Conservation (phyloP, 2,797 vertebrate genomes). For the Microctenopoma steveboyesi region DNA sequence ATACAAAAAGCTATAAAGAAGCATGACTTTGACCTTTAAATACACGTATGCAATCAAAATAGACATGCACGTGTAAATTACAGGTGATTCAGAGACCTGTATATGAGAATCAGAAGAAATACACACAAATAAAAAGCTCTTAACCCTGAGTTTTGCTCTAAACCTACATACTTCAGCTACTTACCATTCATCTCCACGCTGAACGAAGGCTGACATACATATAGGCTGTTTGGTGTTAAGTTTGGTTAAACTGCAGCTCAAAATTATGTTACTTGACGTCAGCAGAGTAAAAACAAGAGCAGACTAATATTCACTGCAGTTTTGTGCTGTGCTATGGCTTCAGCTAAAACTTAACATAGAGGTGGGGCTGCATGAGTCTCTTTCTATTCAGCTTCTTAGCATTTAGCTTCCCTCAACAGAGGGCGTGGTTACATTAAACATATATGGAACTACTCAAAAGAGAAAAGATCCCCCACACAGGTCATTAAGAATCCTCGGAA, state of each 20-base stretch:
- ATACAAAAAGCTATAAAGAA: slow-evolving; percentile 44
- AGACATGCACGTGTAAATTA: slow-evolving; percentile 8
- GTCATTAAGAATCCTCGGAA: slow-evolving; percentile 26
- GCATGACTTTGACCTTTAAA: slow-evolving; percentile 32
- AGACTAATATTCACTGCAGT: slow-evolving; percentile 8
- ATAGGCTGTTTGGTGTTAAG: background rate
- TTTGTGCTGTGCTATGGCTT: background rate
- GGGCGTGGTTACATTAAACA: slow-evolving; percentile 50
- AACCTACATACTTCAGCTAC: background rate
- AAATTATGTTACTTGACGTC: slow-evolving; percentile 32
- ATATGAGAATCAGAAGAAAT: background rate
- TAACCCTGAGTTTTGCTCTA: background rate
- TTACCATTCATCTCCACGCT: background rate
- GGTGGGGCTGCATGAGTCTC: background rate
- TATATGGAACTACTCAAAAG: slow-evolving; percentile 36
- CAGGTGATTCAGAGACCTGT: background rate
- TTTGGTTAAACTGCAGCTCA: background rate
- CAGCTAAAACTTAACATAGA: slow-evolving; percentile 5
- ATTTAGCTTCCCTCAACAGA: slow-evolving; percentile 14
- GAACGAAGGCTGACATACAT: background rate
- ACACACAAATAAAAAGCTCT: background rate
- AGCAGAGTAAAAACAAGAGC: background rate
- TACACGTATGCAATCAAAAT: slow-evolving; percentile 2
- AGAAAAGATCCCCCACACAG: background rate
- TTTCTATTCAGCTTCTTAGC: slow-evolving; percentile 12